These are phyloP conservation scores for Emberiza fucata DNA, from an alignment of 2,113 vertebrate genomes.

Conservation along the genomic window DNA sequence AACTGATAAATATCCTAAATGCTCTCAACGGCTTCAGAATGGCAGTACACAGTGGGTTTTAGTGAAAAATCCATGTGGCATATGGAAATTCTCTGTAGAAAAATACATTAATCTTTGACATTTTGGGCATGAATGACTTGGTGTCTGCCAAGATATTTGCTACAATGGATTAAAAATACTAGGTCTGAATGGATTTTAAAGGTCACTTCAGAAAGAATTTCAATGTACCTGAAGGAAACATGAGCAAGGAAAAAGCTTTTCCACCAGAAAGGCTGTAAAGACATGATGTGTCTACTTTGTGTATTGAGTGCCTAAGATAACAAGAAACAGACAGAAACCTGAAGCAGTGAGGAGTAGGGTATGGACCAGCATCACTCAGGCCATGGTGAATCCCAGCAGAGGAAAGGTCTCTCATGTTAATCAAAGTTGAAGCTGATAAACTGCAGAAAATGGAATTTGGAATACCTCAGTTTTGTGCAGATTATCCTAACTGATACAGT, in stretches of 20 bases:
- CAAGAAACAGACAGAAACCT: background rate
- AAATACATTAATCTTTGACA: background rate
- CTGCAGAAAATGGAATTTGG: background rate
- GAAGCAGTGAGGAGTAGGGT: background rate
- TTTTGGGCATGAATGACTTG: background rate
- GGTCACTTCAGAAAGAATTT: background rate
- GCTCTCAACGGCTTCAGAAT: background rate
- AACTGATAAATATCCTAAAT: background rate
- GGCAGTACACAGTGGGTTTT: background rate
- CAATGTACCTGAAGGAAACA: background rate
- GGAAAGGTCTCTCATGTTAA: background rate
- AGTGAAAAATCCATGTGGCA: background rate
- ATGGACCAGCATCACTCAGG: background rate
- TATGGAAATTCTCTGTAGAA: background rate
- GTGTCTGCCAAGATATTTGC: background rate
- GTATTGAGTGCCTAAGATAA: background rate
- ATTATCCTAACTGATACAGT: background rate
- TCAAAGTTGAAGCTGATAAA: background rate
- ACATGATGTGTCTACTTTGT: background rate
- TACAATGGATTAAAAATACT: background rate
- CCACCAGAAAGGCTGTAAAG: background rate
- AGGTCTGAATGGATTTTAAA: background rate
- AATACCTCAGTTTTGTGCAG: background rate
- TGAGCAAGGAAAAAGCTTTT: background rate
- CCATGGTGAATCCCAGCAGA: background rate